Evolutionary conservation across 2,797 vertebrate genomes (phyloP), one percentile per base, ranked within the genome.

Genomic region (Enteromius thamalakanensis): DNA sequence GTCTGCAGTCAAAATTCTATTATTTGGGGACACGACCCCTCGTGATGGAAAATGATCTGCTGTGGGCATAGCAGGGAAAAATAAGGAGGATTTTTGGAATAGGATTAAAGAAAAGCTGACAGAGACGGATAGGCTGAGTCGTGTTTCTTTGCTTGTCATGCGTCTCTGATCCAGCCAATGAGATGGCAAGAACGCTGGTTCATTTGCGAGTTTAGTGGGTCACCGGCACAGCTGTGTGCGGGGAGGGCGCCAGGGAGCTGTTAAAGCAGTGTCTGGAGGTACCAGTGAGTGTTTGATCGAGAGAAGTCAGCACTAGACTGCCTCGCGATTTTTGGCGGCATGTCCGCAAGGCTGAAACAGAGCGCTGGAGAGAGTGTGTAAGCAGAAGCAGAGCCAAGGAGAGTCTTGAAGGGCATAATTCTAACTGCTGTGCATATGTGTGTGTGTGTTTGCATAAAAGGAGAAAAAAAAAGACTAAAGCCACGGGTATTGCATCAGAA

Each of bases 91-190:
- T 64, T 32, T 65, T 68, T 67, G 79, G 69, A 79, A 79, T 58
- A 34, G 32, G 47, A 79, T 74, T 60, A 74, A 75, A 58, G 77
- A 40, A 76, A 64, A 70, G 21, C 53, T n/a, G 65, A 83, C 74
- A 70, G 65, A 62, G 51, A 70, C 5, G 45, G 68, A 81, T 55
- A 82, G 80, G 26, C 40, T 70, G 53, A 29, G 51, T 75, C 34
- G 23, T 81, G 76, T 76, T 71, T 84, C 65, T 81, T 71, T 34
- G 68, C 81, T 45, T 75, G 71, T 84, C 88, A 84, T 84, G 87
- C 84, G 84, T 84, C 84, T 77, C 86, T 65, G 91, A 92, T 90
- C 90, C 93, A 94, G 91, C 90, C 90, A 91, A 92, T 90, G 89
- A 91, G 89, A 92, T 89, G 86, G 80, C 64, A 84, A 89, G 83